Percentiles rank a stretch among this genome's conserved stretches.
These are phyloP conservation scores for Hemibagrus guttatus DNA, from an alignment of 2,797 vertebrate species.

Conservation along the genomic window DNA sequence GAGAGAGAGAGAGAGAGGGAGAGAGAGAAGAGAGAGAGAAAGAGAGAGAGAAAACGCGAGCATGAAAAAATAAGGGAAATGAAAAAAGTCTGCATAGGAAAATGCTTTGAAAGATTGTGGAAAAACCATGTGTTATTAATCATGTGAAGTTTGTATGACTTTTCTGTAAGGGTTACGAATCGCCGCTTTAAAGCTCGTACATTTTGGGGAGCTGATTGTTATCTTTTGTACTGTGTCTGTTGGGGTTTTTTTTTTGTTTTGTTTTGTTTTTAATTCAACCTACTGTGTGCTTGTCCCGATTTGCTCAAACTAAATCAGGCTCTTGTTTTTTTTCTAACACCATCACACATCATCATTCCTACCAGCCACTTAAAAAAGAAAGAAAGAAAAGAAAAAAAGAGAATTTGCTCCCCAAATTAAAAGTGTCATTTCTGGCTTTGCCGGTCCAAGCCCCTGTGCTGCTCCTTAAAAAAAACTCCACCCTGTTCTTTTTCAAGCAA, in stretches of 20 bases:
- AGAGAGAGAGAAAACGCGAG: background rate
- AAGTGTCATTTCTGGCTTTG: conserved; percentile 12
- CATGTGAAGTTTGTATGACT: background rate
- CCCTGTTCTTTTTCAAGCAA: conserved; percentile 53
- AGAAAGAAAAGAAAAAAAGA: background rate
- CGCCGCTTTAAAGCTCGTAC: background rate
- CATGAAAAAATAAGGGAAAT: background rate
- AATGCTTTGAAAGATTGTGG: background rate
- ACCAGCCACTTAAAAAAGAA: background rate
- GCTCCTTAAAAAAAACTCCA: conserved; percentile 22
- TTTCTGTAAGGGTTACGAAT: background rate
- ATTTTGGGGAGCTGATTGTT: background rate
- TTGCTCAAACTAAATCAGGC: conserved; percentile 9
- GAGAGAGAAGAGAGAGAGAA: background rate
- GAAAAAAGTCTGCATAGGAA: background rate
- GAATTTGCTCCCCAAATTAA: background rate
- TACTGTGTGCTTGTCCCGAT: background rate
- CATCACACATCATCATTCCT: conserved; percentile 31
- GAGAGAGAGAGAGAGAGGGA: too few species aligned
- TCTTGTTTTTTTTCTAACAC: background rate
- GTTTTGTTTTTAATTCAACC: too few species aligned
- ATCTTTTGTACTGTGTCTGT: background rate
- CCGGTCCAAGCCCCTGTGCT: conserved; percentile 2
- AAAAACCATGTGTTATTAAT: background rate
- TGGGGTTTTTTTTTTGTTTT: background rate